phyloP scores from a whole-genome alignment of 2,888 invertebrate genomes.

The Homarus gammarus region DNA sequence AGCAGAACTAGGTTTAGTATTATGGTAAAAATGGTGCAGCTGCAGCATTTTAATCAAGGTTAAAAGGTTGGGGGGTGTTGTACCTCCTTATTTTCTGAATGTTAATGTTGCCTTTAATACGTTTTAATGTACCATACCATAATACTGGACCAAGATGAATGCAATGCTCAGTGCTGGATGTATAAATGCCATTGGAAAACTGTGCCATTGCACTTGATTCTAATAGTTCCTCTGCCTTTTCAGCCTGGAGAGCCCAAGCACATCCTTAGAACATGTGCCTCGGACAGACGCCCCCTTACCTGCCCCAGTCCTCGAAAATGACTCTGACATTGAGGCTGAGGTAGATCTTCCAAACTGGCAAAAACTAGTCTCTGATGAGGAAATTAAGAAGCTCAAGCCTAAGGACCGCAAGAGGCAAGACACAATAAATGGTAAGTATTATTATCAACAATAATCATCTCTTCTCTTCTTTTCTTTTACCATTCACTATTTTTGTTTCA shows the following conservation, averaged over 20 bases:
- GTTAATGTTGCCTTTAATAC: too few species aligned
- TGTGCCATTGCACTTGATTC: too few species aligned
- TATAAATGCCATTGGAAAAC: too few species aligned
- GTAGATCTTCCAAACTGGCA: constrained; percentile 90
- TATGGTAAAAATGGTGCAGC: too few species aligned
- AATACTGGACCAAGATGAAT: too few species aligned
- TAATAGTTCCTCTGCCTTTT: not conserved
- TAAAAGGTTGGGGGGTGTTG: too few species aligned
- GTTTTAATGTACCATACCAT: too few species aligned
- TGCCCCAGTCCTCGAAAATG: constrained; percentile 76
- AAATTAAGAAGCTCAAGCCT: constrained; percentile 86
- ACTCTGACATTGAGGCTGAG: constrained; percentile 84
- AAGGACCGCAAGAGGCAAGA: constrained; percentile 94
- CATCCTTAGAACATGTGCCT: constrained; percentile 64
- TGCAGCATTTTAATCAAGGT: too few species aligned
- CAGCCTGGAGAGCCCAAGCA: constrained; percentile 73
- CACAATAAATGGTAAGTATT: constrained; percentile 89
- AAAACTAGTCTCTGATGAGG: constrained; percentile 87
- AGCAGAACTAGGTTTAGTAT: too few species aligned
- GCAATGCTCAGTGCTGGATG: too few species aligned
- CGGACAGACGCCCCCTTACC: constrained; percentile 32
- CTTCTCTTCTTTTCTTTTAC: not conserved
- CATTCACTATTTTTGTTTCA: not conserved
- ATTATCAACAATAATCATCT: not conserved
- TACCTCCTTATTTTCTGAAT: too few species aligned